Evolutionary conservation across 53 echinoderm and acorn worm species (phyloP).

Genomic region (Holothuria leucospilota): DNA sequence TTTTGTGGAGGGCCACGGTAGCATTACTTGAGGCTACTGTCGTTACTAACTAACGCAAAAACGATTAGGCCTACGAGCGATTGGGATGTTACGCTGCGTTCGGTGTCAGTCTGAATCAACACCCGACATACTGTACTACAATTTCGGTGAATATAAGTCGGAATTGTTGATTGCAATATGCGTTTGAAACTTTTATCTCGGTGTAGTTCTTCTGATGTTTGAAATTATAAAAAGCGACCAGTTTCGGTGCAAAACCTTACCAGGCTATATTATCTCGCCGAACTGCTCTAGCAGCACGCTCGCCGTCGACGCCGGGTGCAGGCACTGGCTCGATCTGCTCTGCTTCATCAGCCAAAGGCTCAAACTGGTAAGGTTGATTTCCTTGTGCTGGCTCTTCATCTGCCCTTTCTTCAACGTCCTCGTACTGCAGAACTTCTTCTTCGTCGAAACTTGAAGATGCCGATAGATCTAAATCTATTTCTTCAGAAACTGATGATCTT

Average conservation of each 20-base stretch:
- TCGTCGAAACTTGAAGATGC: constrained; percentile 7
- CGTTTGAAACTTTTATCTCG: no score
- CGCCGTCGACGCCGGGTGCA: background rate
- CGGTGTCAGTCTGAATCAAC: no score
- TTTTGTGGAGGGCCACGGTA: no score
- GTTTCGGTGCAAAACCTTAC: background rate
- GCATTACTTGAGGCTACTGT: no score
- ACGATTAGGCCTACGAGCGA: no score
- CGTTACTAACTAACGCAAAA: no score
- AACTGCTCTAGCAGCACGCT: background rate
- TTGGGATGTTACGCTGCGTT: no score
- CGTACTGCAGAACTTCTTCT: background rate
- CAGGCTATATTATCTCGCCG: background rate
- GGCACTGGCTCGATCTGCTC: background rate
- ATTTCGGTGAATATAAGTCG: no score
- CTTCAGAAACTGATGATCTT: background rate
- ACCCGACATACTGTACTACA: no score
- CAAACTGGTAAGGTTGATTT: background rate
- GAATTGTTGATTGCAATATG: no score
- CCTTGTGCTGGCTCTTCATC: background rate
- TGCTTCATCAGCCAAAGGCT: background rate
- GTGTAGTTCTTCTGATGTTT: background rate
- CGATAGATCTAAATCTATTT: background rate
- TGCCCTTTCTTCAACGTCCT: background rate
- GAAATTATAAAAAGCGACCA: background rate